Percentiles rank a stretch among this genome's conserved stretches.
Evolutionary conservation across 2,797 vertebrate species (phyloP).

Genomic region (Pelobates cultripes): DNA sequence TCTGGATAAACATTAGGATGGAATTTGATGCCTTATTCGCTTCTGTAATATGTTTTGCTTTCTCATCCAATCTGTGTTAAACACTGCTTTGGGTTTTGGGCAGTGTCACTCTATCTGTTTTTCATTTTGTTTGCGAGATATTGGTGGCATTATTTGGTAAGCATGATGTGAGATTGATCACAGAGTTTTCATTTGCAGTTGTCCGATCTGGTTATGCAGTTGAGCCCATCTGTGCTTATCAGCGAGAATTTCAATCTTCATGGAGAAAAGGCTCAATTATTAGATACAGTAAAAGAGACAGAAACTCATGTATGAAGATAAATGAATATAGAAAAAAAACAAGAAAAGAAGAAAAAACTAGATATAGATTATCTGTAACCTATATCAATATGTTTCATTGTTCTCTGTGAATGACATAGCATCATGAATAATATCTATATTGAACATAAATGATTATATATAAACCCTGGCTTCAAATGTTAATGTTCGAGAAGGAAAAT

Average conservation of each 20-base stretch:
- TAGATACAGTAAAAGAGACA: background rate
- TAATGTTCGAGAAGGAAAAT: too few relatives aligned
- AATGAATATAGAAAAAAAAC: background rate
- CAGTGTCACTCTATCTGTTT: background rate
- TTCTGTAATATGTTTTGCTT: background rate
- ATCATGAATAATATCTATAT: too few relatives aligned
- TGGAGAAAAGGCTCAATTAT: slow-evolving; percentile 1
- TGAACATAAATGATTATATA: too few relatives aligned
- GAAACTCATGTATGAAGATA: background rate
- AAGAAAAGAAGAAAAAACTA: too few relatives aligned
- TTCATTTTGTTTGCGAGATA: background rate
- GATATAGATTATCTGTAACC: too few relatives aligned
- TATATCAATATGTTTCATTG: too few relatives aligned
- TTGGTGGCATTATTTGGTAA: background rate
- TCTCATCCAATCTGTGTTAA: slow-evolving; percentile 7
- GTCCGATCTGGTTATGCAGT: background rate
- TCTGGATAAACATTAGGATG: background rate
- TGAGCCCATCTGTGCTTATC: background rate
- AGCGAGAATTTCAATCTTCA: background rate
- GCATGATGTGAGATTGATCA: slow-evolving; percentile 9
- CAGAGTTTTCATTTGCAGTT: slow-evolving; percentile 1
- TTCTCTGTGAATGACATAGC: too few relatives aligned
- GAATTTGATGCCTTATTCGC: background rate
- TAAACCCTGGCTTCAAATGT: too few relatives aligned
- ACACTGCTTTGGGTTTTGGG: background rate